Evolutionary conservation across 1,140 invertebrate species (phyloP).

Genomic region (Meloidogyne floridensis): DNA sequence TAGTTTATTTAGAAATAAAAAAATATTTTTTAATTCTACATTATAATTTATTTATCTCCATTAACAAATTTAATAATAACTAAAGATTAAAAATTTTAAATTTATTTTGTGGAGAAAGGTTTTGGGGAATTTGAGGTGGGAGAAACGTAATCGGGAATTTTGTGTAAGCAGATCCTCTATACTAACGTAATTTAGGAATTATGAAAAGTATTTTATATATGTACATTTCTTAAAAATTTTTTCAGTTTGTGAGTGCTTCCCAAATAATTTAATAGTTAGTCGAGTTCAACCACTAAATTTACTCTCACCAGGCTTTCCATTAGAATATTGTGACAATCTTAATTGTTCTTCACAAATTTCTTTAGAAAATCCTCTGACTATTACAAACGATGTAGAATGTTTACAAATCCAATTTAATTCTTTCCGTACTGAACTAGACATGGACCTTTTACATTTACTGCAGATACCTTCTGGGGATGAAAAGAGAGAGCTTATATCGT

Average conservation of each 20-base stretch:
- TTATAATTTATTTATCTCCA: too few relatives aligned
- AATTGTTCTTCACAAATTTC: conserved; percentile 36
- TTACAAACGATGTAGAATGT: conserved; percentile 4
- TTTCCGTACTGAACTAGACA: conserved; percentile 36
- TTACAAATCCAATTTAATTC: conserved; percentile 22
- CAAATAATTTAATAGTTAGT: conserved; percentile 17
- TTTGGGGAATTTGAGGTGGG: too few relatives aligned
- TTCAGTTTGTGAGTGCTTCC: conserved; percentile 39
- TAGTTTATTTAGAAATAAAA: too few relatives aligned
- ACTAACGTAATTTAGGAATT: too few relatives aligned
- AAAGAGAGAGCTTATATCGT: conserved; percentile 31
- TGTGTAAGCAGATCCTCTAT: too few relatives aligned
- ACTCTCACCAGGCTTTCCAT: conserved; percentile 41
- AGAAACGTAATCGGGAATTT: too few relatives aligned
- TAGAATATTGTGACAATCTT: conserved; percentile 41
- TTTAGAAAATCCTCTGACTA: conserved; percentile 8
- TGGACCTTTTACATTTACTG: conserved; percentile 30
- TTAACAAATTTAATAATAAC: too few relatives aligned
- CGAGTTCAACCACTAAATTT: neutral
- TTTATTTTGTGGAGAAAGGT: too few relatives aligned
- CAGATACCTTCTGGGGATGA: neutral
- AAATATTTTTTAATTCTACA: too few relatives aligned
- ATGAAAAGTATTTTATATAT: neutral
- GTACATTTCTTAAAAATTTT: neutral
- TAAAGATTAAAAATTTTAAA: too few relatives aligned